A percentile compares a stretch with the other conserved stretches of the same genome.
Conservation (phyloP, 2,888 invertebrate genomes). For the Meandrusa payeni region DNA sequence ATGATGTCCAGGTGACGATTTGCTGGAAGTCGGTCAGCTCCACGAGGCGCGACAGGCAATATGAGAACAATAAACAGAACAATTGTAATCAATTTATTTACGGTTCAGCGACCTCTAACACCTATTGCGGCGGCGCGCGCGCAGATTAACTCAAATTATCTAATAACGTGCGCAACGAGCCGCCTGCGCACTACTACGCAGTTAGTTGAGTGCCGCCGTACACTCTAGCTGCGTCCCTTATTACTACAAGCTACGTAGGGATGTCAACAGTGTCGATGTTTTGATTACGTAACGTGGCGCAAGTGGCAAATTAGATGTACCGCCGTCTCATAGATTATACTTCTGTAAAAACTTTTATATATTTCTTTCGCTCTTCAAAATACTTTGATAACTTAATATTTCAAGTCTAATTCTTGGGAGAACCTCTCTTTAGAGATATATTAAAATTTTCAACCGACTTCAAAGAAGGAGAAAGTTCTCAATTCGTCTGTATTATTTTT, state of each 20-base stretch:
- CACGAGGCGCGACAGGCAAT: conserved; percentile 2
- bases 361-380: too few species aligned
- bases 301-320: too few species aligned
- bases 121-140: conserved; percentile 48
- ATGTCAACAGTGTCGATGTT: conserved; percentile 7
- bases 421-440: too few species aligned
- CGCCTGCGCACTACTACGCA: conserved; percentile 34
- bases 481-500: too few species aligned
- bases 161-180: conserved; percentile 42
- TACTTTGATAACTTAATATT: too few species aligned
- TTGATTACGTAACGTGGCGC: too few species aligned
- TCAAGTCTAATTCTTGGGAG: too few species aligned
- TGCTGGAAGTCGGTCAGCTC: not conserved
- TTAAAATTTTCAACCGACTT: too few species aligned
- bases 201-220: conserved; percentile 26
- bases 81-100: conserved; percentile 50
- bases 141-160: conserved; percentile 62
- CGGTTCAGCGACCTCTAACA: conserved; percentile 62
- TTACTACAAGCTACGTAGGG: conserved; percentile 16
- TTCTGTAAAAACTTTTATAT: too few species aligned
- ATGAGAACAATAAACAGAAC: conserved; percentile 27
- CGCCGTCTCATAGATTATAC: too few species aligned
- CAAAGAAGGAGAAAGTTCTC: too few species aligned
- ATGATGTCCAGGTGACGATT: too few species aligned
- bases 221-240: conserved; percentile 12